These are phyloP conservation scores for Cotesia typhae DNA, from an alignment of 1,140 invertebrate genomes.

Conservation along the genomic window DNA sequence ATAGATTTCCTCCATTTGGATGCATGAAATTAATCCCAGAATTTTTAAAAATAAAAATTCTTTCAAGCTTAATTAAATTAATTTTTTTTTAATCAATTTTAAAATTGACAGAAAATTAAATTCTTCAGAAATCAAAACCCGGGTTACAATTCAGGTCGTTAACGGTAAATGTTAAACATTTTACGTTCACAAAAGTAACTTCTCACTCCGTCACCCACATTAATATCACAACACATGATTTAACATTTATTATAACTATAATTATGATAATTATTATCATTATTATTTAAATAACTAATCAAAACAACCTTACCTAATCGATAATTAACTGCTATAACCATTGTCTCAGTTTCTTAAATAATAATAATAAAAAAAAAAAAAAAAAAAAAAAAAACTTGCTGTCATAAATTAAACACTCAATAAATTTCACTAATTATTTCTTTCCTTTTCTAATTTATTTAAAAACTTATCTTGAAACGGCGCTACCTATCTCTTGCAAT, in stretches of 20 bases:
- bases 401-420: too few relatives aligned
- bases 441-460: conserved; percentile 3
- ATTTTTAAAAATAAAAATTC: neutral
- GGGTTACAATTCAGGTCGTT: conserved; percentile 50
- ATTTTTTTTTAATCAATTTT: neutral
- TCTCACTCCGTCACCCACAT: conserved; percentile 16
- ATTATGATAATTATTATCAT: too few relatives aligned
- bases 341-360: too few relatives aligned
- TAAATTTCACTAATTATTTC: neutral
- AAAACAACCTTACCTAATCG: conserved; percentile 5
- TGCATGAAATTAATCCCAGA: neutral
- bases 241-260: neutral
- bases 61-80: too few relatives aligned
- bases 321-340: neutral
- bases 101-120: neutral
- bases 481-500: too few relatives aligned
- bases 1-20: neutral
- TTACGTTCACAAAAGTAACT: conserved; percentile 46
- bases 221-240: conserved; percentile 11
- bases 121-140: conserved; percentile 23
- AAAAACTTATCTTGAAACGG: too few relatives aligned
- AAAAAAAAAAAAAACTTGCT: too few relatives aligned
- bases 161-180: conserved; percentile 52
- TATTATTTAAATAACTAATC: too few relatives aligned
- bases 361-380: too few relatives aligned